A percentile compares a stretch with the other conserved stretches of the same genome.
phyloP scores from a whole-genome alignment of 1,140 invertebrate genomes.

The Drosophila setifemur region DNA sequence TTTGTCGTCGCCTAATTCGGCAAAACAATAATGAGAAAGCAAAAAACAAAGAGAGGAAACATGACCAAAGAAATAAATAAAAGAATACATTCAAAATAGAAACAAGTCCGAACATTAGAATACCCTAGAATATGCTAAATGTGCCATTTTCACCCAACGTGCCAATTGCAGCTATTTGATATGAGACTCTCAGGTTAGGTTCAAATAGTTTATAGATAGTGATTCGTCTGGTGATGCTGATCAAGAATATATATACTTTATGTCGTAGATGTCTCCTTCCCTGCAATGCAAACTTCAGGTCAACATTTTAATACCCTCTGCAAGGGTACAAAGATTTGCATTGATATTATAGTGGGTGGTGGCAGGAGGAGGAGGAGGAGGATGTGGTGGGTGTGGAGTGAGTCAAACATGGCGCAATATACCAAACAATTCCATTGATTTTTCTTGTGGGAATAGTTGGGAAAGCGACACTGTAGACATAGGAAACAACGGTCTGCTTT shows the following conservation, averaged over 20 bases:
- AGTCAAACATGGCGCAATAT: conserved; percentile 52
- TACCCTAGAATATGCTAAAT: no score
- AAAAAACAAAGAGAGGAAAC: background rate
- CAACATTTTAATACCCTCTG: no score
- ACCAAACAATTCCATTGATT: conserved; percentile 80
- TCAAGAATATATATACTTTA: no score
- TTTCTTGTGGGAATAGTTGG: conserved; percentile 76
- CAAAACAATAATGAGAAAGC: conserved; percentile 28
- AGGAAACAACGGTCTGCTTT: conserved; percentile 43
- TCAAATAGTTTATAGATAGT: no score
- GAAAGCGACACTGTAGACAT: conserved; percentile 47
- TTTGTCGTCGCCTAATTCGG: conserved; percentile 65
- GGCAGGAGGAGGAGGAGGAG: background rate
- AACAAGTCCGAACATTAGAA: background rate
- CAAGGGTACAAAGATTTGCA: no score
- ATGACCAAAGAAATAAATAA: conserved; percentile 8
- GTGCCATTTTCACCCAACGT: no score
- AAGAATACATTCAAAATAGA: background rate
- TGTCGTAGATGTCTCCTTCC: no score
- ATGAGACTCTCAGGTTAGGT: no score
- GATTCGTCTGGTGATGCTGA: no score
- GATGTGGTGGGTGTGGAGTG: background rate
- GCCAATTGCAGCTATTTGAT: no score
- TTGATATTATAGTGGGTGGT: background rate
- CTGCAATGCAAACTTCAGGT: no score